Conservation (phyloP, 2,113 vertebrate genomes). For the Callipepla californica region DNA sequence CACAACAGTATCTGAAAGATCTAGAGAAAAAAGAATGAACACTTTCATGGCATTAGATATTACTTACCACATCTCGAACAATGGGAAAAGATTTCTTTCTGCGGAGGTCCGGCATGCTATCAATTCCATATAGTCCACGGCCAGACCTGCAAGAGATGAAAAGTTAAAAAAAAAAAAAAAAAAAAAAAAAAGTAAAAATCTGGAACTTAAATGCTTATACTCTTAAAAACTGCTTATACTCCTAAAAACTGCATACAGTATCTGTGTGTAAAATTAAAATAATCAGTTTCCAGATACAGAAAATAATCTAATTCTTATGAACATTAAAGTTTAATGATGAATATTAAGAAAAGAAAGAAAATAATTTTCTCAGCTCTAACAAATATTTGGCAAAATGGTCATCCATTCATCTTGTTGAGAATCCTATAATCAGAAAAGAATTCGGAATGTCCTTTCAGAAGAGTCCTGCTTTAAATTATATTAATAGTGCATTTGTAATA, state of each 20-base stretch:
- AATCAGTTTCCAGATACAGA: neutral
- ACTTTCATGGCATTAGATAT: neutral
- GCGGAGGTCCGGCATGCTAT: conserved; percentile 98
- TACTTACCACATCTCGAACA: conserved; percentile 96
- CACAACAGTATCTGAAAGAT: neutral
- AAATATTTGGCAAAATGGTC: neutral
- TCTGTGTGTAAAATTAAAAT: neutral
- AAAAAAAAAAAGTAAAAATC: conserved; percentile 37
- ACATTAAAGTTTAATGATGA: neutral
- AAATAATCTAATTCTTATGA: neutral
- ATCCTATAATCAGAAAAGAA: neutral
- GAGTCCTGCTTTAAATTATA: neutral
- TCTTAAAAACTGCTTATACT: neutral
- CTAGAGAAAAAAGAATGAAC: neutral
- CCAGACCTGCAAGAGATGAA: conserved; percentile 78
- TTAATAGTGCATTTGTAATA: neutral
- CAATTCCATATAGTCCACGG: conserved; percentile 94
- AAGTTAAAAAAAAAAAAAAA: neutral
- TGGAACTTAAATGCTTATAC: neutral
- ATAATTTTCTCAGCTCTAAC: neutral
- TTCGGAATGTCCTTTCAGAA: neutral
- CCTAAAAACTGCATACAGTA: neutral
- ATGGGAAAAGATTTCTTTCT: conserved; percentile 96
- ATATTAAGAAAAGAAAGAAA: neutral
- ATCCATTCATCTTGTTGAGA: neutral